Base-by-base conservation (phyloP, 1,140 invertebrate species). In the Penaeus vannamei region DNA sequence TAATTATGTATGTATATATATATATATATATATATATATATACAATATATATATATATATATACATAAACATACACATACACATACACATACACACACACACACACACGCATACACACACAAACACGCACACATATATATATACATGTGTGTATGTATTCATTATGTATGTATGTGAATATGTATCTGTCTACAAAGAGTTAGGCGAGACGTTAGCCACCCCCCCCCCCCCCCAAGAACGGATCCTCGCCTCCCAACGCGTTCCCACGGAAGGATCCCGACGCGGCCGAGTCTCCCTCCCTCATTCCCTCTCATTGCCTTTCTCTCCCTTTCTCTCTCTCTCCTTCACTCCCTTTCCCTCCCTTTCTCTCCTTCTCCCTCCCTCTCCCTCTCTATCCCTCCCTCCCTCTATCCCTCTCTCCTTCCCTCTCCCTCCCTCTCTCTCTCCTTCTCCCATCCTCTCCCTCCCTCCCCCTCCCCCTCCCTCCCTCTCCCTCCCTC, bases 21-120 rank as follows among this genome's bases (percentile, higher is more conserved):
- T n/a, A n/a, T n/a, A n/a, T n/a, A n/a, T n/a, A n/a, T n/a, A n/a
- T n/a, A n/a, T n/a, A n/a, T n/a, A n/a, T n/a, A n/a, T n/a, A n/a
- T n/a, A n/a, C n/a, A n/a, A n/a, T n/a, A n/a, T n/a, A 69, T 69
- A 69, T 69, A 69, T 69, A 69, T 69, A 69, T 69, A 69, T 69
- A 69, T 69, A 69, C 29, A 69, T 69, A 69, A n/a, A 69, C 29
- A 69, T 69, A 69, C 29, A 69, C 29, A 69, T 69, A 69, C 19
- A 69, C 29, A 69, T 69, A 69, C 29, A 69, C 29, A 69, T 69
- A 69, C 29, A 69, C 29, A 69, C 29, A 69, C 19, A 19, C n/a
- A 19, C 19, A 69, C 4, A 69, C 64, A 4, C 19, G 5, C 64
- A 69, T 4, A 69, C 64, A 8, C n/a, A 69, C n/a, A 23, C n/a